Evolutionary conservation across 92 coral and sea anemone species (phyloP), one percentile per base, ranked within the genome.

Genomic region (Epizoanthus rinbou): DNA sequence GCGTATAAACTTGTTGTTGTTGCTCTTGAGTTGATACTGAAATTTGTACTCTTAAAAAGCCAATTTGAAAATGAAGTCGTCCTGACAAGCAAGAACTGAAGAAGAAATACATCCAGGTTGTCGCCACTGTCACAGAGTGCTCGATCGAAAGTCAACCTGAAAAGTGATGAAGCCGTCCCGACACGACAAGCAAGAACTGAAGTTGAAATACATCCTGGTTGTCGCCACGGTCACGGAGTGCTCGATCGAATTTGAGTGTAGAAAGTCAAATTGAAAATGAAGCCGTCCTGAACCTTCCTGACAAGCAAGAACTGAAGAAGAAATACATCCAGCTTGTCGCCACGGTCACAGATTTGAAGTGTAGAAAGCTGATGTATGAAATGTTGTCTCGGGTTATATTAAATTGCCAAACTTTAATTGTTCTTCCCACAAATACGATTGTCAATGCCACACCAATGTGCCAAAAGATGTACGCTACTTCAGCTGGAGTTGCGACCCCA

Each of bases 31-130:
- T 28, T 28, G 31, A 28, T 28, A 2, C 31, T 2, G 31, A 28
- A 28, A 28, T 28, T 41, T 64, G 28, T 5, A 24, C 39, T 64
- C 23, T 24, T 24, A 24, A 64, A 64, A 24, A 64, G 39, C 39
- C 70, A 21, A 64, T 23, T 64, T 64, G 43, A 64, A 64, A 64
- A 64, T 24, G 43, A 64, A 64, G 7, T 35, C 43, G 4, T 24
- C 70, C 70, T 24, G 70, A 64, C 70, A 64, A 64, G 70, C 70
- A 64, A 64, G 70, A 64, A 64, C 70, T 64, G 70, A 64, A 64
- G 43, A 64, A 64, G 70, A 64, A 64, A 64, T 23, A 24, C 70
- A 64, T 64, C 70, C 70, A 64, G 70, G 23, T 28, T 28, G 31
- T 28, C 70, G 70, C 70, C 4, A 24, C 39, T 2, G 70, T 24